Evolutionary conservation across 1,140 invertebrate species (phyloP), one percentile per base, ranked within the genome.

Genomic region (Akabosia matsudoensis): DNA sequence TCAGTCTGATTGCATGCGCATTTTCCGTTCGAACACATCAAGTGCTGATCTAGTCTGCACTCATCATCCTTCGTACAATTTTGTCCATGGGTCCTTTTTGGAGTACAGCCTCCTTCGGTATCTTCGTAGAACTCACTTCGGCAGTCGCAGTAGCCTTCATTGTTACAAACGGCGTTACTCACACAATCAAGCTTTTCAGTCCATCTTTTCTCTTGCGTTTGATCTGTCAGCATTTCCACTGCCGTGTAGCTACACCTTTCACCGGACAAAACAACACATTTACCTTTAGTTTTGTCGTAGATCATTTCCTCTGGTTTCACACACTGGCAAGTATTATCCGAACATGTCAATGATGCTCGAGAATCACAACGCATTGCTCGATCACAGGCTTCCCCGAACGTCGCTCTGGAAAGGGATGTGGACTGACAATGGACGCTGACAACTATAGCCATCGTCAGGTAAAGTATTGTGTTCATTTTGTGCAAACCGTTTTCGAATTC

Each of bases 221-320:
- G 7, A 7, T 67, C 61, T 22, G n/a, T 61, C n/a, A 67, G 28
- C 4, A 67, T 67, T 67, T 67, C 61, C 24, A 67, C 61, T 4
- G 61, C 61, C 4, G 61, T 67, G 22, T 67, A 67, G n/a, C 61
- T 67, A 22, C 61, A 67, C 31, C 61, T 28, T 67, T 67, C 61
- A 7, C 61, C 28, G 4, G 24, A 30, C 13, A 67, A 31, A 31
- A 67, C 61, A 2, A 67, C 61, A 67, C 61, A 67, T n/a, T 67
- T 67, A 10, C 30, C 28, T 7, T 28, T 67, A 3, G 3, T 28
- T 7, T 67, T 67, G n/a, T 28, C 7, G 22, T 16, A 67, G 4
- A 30, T 67, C 61, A 67, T 67, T 31, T 67, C 61, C 10, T 67
- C 26, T 4, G 61, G 24, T 67, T 67, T 67, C 3, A 67, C 10